Evolutionary conservation across 2,797 vertebrate species (phyloP).

Genomic region (Pangasius macronema): DNA sequence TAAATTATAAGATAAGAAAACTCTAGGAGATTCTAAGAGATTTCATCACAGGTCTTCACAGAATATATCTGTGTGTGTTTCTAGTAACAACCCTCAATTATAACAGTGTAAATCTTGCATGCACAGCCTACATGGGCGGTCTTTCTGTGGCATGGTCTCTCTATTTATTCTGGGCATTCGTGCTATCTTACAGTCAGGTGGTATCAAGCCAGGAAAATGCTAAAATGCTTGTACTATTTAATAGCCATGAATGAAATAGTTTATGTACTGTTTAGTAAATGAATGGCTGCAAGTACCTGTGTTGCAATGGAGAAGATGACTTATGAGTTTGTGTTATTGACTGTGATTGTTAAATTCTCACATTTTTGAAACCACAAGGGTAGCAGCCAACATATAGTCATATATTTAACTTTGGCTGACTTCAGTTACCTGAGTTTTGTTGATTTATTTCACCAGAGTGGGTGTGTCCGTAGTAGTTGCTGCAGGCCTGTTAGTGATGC

Average conservation of each 20-base stretch:
- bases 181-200: background rate
- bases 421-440: background rate
- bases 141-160: background rate
- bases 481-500: constrained; percentile 35
- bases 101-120: background rate
- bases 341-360: background rate
- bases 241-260: background rate
- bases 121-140: background rate
- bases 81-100: background rate
- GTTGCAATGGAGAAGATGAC: background rate
- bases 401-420: background rate
- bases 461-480: background rate
- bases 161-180: background rate
- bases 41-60: background rate
- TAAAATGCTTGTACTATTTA: background rate
- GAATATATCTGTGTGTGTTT: background rate
- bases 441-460: constrained; percentile 14
- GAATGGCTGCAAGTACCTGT: background rate
- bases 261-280: background rate
- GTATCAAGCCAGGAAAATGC: background rate
- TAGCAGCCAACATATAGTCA: background rate
- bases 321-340: constrained; percentile 2
- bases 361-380: background rate
- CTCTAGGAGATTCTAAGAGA: background rate
- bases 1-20: background rate